Evolutionary conservation across 2,888 invertebrate genomes (phyloP).

Genomic region (Philaethria dido): DNA sequence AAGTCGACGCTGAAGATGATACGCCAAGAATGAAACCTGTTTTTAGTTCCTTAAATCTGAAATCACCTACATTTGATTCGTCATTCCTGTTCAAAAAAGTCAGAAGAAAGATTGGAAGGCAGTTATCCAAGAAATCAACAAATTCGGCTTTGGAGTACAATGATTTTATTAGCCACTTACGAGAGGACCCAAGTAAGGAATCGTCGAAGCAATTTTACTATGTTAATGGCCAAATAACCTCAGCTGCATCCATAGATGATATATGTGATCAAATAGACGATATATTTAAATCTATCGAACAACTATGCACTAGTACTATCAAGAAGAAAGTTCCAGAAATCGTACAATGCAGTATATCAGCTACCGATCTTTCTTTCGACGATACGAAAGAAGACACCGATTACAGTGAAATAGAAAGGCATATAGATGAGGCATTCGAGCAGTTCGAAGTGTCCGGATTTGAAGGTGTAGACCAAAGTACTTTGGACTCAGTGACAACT

Average conservation of each 20-base stretch:
- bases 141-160: conserved; percentile 59
- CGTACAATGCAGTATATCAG: conserved; percentile 70
- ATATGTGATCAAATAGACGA: conserved; percentile 71
- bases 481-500: conserved; percentile 66
- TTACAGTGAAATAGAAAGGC: conserved; percentile 61
- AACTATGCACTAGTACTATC: conserved; percentile 60
- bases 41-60: conserved; percentile 65
- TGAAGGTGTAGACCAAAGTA: conserved; percentile 51
- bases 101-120: conserved; percentile 57
- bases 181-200: conserved; percentile 49
- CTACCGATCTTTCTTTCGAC: conserved; percentile 66
- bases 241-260: conserved; percentile 69
- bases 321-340: conserved; percentile 59
- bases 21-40: conserved; percentile 52
- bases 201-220: conserved; percentile 60
- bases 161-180: conserved; percentile 64
- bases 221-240: conserved; percentile 65
- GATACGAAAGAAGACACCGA: conserved; percentile 60
- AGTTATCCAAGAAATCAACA: conserved; percentile 56
- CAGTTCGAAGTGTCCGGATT: conserved; percentile 58
- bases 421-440: conserved; percentile 73
- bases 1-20: conserved; percentile 62
- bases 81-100: conserved; percentile 68
- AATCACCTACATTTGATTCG: conserved; percentile 69
- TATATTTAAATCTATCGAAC: conserved; percentile 73